Evolutionary conservation across 2,888 invertebrate genomes (phyloP), one percentile per base, ranked within the genome.

Genomic region (Macaria liturata): DNA sequence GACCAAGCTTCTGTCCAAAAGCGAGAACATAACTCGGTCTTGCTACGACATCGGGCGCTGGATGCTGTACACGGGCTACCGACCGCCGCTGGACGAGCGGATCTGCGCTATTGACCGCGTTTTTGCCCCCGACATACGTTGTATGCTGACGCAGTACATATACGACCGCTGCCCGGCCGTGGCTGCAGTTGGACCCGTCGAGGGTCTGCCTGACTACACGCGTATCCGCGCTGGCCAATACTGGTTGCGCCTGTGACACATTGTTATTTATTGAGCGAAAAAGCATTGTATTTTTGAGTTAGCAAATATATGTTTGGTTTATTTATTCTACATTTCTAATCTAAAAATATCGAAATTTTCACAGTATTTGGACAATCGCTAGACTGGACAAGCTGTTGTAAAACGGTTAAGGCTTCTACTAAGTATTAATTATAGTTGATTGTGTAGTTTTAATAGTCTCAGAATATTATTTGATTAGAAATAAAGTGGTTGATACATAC

Each of bases 21-120:
- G 97, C 65, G 98, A 99, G 81, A 98, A 90, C 20, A 95, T 97
- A 0, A 97, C 97, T 0, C 97, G 97, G 2, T 94, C 98, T 54
- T 99, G 98, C 80, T 97, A 98, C 86, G 98, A 99, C 79, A 96
- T 99, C 73, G 99, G 99, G 9, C 95, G 97, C 61, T 98, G 98
- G 92, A 94, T 98, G 88, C 93, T 99, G 68, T 98, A 97, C 90
- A 97, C 97, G 74, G 96, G 97, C 32, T 93, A 96, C 53, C 93
- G 98, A 70, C 95, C 98, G 66, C 96, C 98, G 0, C 91, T 98
- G 59, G 94, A 95, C 69, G 98, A 99, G 81, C 91, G 98, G 67
- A 95, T 98, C 72, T 94, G 94, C 56, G 94, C 97, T 67, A 97
- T 99, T 78, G 96, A 98, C 67, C 93, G 93, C 47, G 95, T 98